phyloP scores from a whole-genome alignment of 2,888 invertebrate genomes.

The Tuberolachnus salignus region DNA sequence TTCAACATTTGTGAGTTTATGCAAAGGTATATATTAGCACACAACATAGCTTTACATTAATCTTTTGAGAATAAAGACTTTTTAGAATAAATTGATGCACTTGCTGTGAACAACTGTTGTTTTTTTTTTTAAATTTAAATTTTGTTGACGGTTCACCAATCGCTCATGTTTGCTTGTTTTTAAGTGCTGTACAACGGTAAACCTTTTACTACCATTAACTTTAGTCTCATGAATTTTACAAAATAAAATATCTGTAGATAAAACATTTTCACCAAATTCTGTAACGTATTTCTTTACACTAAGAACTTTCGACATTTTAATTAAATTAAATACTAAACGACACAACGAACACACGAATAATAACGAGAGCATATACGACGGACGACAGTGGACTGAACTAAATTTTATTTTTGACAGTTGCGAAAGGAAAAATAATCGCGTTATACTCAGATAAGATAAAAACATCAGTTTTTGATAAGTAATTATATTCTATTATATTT shows the following conservation, averaged over 20 bases:
- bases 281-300: no score
- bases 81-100: neutral
- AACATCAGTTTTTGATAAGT: neutral
- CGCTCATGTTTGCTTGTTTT: neutral
- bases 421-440: neutral
- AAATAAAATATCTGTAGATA: neutral
- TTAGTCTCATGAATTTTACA: neutral
- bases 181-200: neutral
- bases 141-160: neutral
- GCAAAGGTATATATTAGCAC: neutral
- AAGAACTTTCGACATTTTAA: neutral
- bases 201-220: constrained; percentile 1
- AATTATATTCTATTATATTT: no score
- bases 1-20: neutral
- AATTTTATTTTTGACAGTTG: neutral
- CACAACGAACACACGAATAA: neutral
- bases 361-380: neutral
- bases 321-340: neutral
- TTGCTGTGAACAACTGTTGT: neutral
- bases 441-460: neutral
- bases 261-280: neutral
- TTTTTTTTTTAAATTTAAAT: neutral
- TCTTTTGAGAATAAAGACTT: neutral
- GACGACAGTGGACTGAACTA: neutral
- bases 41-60: neutral